phyloP scores from a whole-genome alignment of 2,113 vertebrate species.

The Balaenoptera acutorostrata region DNA sequence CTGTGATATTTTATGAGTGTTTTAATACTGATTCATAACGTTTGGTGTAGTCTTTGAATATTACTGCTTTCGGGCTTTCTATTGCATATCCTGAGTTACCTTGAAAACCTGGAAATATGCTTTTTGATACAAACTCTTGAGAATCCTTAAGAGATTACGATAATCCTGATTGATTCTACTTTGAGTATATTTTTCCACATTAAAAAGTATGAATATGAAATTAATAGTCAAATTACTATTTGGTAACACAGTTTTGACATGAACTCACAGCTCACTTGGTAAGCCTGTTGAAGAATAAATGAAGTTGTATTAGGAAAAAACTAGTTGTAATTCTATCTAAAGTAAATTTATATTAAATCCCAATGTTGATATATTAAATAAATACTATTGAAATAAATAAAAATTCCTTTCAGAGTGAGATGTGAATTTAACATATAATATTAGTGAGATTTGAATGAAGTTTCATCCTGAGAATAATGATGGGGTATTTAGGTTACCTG shows the following conservation, averaged over 20 bases:
- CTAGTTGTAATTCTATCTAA: constrained; percentile 2
- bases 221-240: background rate
- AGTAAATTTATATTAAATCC: constrained; percentile 13
- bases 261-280: background rate
- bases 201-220: constrained; percentile 31
- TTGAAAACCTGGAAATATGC: background rate
- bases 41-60: background rate
- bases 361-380: background rate
- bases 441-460: background rate
- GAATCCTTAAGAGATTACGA: background rate
- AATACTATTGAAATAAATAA: background rate
- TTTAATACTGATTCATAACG: background rate
- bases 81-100: background rate
- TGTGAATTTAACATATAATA: constrained; percentile 2
- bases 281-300: constrained; percentile 30
- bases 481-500: background rate
- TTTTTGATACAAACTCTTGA: constrained; percentile 12
- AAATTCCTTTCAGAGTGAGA: background rate
- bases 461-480: background rate
- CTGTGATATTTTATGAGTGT: background rate
- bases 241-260: background rate
- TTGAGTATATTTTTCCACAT: background rate
- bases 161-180: background rate
- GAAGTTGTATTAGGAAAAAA: background rate
- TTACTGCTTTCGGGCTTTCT: background rate